Evolutionary conservation across 2,888 invertebrate genomes (phyloP), one percentile per base, ranked within the genome.

Genomic region (Tromatobia lineatoria): DNA sequence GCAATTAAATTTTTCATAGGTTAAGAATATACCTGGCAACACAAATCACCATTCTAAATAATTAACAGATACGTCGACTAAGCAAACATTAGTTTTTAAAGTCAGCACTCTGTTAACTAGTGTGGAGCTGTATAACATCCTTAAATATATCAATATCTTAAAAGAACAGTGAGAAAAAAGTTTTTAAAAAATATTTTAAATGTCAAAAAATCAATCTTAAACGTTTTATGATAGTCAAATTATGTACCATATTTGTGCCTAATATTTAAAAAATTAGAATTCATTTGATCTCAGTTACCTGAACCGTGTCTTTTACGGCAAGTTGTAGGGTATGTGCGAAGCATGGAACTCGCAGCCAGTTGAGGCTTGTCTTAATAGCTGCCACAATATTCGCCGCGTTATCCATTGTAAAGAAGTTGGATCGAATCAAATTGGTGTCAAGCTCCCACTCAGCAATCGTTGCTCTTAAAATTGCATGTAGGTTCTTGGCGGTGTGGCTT

Each of bases 371-470:
- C 11, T 13, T 45, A 20, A 80, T 54, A 23, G 80, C 80, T 25
- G 18, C 64, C 18, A 66, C 66, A 66, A 80, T 80, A 52, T 80
- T 80, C 15, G 73, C 64, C 4, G 80, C 80, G 42, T 80, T 80
- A 50, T 80, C 80, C 3, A 54, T 80, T 15, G 52, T 52, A 42
- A 80, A 80, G n/a, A 64, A 71, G 13, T 29, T 70, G 34, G 42
- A 42, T 38, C 45, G 42, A 23, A 61, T 71, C 10, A 47, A 42
- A 8, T 29, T 54, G 15, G 6, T 29, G 11, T 69, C 34, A 34
- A 80, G 73, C 15, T 66, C 80, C 73, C 73, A 73, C 18, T 66
- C 80, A 6, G 18, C 29, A 29, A 52, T 52, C 15, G 25, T 50
- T 29, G 67, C 29, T 67, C 29, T 15, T 25, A 67, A n/a, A 8